These are phyloP conservation scores for Tetragnatha versicolor DNA, from an alignment of 1,140 invertebrate genomes.

Conservation along the genomic window DNA sequence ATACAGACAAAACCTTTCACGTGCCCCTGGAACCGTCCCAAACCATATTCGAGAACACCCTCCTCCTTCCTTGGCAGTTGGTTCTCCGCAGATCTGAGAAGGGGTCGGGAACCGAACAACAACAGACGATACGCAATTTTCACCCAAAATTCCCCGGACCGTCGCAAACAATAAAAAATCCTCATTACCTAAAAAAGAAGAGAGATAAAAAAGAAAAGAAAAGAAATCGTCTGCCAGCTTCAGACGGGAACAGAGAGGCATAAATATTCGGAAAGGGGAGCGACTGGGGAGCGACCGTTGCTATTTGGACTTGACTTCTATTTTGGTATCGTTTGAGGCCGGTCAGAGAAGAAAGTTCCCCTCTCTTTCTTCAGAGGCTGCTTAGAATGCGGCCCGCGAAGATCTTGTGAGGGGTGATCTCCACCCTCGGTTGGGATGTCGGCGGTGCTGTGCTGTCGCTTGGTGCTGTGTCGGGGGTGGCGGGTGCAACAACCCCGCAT, in stretches of 20 bases:
- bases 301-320: slow-evolving; percentile 44
- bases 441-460: slow-evolving; percentile 23
- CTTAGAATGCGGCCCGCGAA: too few species aligned
- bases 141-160: neutral
- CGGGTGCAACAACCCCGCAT: slow-evolving; percentile 37
- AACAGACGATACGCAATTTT: neutral
- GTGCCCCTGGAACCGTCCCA: too few species aligned
- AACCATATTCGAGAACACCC: too few species aligned
- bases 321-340: slow-evolving; percentile 45
- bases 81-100: too few species aligned
- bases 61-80: too few species aligned
- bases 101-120: too few species aligned
- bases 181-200: too few species aligned
- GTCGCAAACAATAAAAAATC: neutral
- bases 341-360: slow-evolving; percentile 20
- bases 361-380: too few species aligned
- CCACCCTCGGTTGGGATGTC: slow-evolving; percentile 10
- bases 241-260: slow-evolving; percentile 4
- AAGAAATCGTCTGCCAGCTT: slow-evolving; percentile 14
- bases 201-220: neutral
- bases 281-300: slow-evolving; percentile 1
- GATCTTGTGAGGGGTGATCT: neutral
- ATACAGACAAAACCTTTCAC: too few species aligned
- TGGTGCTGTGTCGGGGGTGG: slow-evolving; percentile 9
- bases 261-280: neutral